Base-by-base conservation (phyloP, 2,888 invertebrate species). In the Parnassius mnemosyne region DNA sequence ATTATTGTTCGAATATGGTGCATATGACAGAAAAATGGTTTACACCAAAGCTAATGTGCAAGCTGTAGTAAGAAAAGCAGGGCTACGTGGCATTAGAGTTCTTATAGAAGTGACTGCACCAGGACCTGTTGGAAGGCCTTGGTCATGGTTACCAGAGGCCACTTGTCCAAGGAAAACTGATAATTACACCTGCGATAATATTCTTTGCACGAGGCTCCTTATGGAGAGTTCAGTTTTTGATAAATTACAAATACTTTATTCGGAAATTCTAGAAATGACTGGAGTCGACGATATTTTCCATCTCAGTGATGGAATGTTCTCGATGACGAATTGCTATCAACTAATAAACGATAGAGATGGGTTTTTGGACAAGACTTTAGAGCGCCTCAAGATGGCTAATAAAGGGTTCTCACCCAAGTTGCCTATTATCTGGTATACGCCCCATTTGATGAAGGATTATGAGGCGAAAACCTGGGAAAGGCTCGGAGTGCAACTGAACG, bases 41-140 rank as follows among this genome's bases (percentile, higher is more conserved):
- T 96, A 96, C 73, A 93, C 94, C 0, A 92, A 93, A 41, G 92
- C 94, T 3, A 94, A 96, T 73, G 90, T 96, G 11, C 92, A 89
- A 65, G 94, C 94, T 20, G 81, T 98, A 13, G 94, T 96, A 0
- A 94, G 94, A 63, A 96, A 95, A 81, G 97, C 96, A 2, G 91
- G 93, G 63, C 77, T 95, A 5, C 91, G 96, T 63, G 98, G 98
- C 0, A 94, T 98, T 57, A 93, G 97, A 70, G 94, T 97, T 7
- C 82, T 98, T 52, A 94, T 97, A 0, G 98, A 98, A 87, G 94
- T 97, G 57, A 96, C 97, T 76, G 94, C 95, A 0, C 97, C 98
- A 1, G 96, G 97, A 0, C 97, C 97, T 70, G 95, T 95, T 0
- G 96, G 96, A 0, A 95, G 95, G 72, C 95, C 96, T 0, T 96